These are phyloP conservation scores for Hesperia comma DNA, from an alignment of 2,888 invertebrate genomes.

Conservation along the genomic window DNA sequence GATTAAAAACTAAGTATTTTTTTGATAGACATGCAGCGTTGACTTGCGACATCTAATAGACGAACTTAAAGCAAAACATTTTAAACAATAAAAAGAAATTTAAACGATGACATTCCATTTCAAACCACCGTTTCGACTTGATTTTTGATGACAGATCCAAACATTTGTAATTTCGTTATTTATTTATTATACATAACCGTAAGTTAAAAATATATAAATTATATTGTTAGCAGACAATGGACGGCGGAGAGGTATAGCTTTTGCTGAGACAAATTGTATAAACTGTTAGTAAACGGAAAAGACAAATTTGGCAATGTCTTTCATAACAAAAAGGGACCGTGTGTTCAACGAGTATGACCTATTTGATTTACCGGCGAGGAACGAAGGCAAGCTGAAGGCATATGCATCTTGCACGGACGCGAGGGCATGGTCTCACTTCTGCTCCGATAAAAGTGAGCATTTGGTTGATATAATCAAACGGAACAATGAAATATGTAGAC, in stretches of 20 bases:
- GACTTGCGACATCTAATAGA: neutral
- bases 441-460: constrained; percentile 82
- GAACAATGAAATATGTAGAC: constrained; percentile 67
- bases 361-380: constrained; percentile 71
- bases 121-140: constrained; percentile 62
- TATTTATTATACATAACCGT: constrained; percentile 58
- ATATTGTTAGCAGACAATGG: constrained; percentile 51
- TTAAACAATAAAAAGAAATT: constrained; percentile 41
- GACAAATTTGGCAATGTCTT: constrained; percentile 66
- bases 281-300: constrained; percentile 51
- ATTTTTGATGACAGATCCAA: constrained; percentile 74
- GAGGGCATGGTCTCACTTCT: constrained; percentile 83
- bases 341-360: constrained; percentile 77
- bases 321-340: constrained; percentile 78
- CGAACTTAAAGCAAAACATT: neutral
- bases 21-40: neutral
- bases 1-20: no score
- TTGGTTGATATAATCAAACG: constrained; percentile 81
- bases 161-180: constrained; percentile 73
- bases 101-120: constrained; percentile 68
- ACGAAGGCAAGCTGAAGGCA: constrained; percentile 82
- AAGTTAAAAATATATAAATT: constrained; percentile 27
- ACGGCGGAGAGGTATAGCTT: constrained; percentile 65
- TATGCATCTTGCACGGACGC: constrained; percentile 83
- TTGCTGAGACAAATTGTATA: constrained; percentile 60